A percentile compares a stretch with the other conserved stretches of the same genome.
Conservation (phyloP, 2,113 vertebrate genomes). For the Pterophyllum scalare region DNA sequence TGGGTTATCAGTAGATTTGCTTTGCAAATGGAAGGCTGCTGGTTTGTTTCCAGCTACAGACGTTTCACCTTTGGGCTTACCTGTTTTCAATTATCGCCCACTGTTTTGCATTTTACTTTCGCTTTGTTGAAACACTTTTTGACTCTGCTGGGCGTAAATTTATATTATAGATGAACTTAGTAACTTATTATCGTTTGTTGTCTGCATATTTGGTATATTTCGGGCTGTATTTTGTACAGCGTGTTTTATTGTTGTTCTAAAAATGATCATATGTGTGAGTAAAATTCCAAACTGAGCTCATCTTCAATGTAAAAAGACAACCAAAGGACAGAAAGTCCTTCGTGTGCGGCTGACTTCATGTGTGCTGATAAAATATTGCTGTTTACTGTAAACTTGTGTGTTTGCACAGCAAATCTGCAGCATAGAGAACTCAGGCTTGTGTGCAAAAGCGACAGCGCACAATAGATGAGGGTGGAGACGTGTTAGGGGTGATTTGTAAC, state of each 20-base stretch:
- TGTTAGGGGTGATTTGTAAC: too few species aligned
- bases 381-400: background rate
- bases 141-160: fast-evolving
- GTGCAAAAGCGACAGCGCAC: too few species aligned
- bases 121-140: fast-evolving
- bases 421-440: too few species aligned
- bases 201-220: background rate
- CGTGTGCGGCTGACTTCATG: fast-evolving
- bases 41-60: too few species aligned
- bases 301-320: background rate
- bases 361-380: background rate
- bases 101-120: background rate
- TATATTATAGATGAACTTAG: background rate
- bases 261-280: too few species aligned
- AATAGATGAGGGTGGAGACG: too few species aligned
- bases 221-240: background rate
- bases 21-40: too few species aligned
- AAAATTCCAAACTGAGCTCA: background rate
- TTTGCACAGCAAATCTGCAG: background rate
- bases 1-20: too few species aligned
- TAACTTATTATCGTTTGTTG: too few species aligned
- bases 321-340: background rate
- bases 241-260: fast-evolving
- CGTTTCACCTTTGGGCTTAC: background rate
- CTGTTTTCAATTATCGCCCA: fast-evolving